Conservation (phyloP, 2,888 invertebrate species). For the Gnatocerus cornutus region DNA sequence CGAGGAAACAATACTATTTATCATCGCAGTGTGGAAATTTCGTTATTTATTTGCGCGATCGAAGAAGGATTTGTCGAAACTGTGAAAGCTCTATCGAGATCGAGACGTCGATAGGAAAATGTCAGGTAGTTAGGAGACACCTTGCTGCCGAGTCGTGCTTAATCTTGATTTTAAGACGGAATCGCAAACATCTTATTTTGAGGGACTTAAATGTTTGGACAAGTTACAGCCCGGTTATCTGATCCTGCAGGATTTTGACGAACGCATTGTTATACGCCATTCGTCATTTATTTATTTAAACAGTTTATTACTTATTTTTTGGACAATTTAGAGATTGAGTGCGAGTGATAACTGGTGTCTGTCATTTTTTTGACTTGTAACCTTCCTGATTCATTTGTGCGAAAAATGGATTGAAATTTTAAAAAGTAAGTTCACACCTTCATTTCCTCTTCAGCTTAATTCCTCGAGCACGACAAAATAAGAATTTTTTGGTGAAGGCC, state of each 20-base stretch:
- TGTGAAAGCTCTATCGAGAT: conserved; percentile 13
- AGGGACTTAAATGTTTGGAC: background rate
- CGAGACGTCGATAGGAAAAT: conserved; percentile 33
- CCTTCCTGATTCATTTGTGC: too few species aligned
- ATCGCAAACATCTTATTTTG: conserved; percentile 4
- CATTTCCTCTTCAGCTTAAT: too few species aligned
- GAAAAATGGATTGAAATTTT: too few species aligned
- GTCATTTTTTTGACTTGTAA: too few species aligned
- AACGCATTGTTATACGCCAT: background rate
- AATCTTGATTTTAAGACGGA: conserved; percentile 26
- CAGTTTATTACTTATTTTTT: too few species aligned
- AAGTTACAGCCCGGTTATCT: background rate
- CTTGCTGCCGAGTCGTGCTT: conserved; percentile 41
- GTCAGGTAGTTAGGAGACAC: conserved; percentile 45
- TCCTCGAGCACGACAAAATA: too few species aligned
- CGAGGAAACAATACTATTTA: conserved; percentile 52
- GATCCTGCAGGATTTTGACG: background rate
- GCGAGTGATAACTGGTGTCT: too few species aligned
- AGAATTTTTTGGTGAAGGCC: too few species aligned
- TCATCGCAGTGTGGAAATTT: conserved; percentile 28
- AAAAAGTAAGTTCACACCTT: too few species aligned
- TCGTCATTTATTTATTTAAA: too few species aligned
- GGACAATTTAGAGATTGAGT: too few species aligned
- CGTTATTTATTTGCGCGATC: conserved; percentile 6
- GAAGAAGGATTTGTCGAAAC: conserved; percentile 13